phyloP scores from a whole-genome alignment of 2,797 vertebrate species.

The Pangasius djambal region DNA sequence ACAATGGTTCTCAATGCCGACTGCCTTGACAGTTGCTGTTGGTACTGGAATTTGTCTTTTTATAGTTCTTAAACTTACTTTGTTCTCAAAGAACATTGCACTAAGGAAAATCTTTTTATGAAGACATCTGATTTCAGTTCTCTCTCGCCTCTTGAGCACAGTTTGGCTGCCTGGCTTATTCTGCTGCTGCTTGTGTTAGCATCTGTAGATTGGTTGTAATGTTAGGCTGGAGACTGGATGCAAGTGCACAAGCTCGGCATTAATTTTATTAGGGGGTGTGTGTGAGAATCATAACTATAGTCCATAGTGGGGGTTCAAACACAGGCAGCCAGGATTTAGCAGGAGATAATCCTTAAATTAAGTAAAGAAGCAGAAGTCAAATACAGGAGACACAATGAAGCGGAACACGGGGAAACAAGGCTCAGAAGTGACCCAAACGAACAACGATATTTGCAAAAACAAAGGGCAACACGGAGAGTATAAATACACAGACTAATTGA shows the following conservation, averaged over 20 bases:
- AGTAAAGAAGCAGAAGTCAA: neutral
- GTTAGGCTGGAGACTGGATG: neutral
- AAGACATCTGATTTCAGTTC: constrained; percentile 28
- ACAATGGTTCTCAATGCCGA: neutral
- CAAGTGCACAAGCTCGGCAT: neutral
- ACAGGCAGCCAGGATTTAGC: neutral
- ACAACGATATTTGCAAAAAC: neutral
- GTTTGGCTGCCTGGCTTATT: neutral
- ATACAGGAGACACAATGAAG: neutral
- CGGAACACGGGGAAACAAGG: neutral
- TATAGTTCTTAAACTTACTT: neutral
- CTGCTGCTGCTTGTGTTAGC: neutral
- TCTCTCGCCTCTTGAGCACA: neutral
- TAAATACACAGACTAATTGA: neutral
- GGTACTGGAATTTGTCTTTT: neutral
- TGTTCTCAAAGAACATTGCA: neutral
- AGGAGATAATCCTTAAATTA: neutral
- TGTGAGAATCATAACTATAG: neutral
- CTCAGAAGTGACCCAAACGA: neutral
- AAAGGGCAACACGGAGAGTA: neutral
- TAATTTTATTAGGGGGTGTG: neutral
- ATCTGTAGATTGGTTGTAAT: neutral
- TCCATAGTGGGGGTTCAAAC: neutral
- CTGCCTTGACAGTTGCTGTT: neutral
- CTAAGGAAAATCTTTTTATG: neutral